These are phyloP conservation scores for Montipora sp. DNA, from an alignment of 64 coral and sea anemone genomes.

Conservation along the genomic window DNA sequence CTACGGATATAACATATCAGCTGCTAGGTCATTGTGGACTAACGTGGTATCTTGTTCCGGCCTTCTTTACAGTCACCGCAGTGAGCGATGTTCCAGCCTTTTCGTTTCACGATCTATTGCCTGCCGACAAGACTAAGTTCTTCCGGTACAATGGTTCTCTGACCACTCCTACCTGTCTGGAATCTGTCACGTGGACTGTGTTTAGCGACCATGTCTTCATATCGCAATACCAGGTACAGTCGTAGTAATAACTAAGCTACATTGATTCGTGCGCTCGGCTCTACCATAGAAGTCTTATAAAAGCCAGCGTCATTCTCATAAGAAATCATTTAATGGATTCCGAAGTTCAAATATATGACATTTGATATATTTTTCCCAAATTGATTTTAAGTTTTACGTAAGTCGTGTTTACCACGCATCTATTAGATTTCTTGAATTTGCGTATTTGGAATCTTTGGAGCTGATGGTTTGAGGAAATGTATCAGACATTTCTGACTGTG, in stretches of 20 bases:
- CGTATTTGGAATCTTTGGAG: background rate
- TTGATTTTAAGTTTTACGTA: too few species aligned
- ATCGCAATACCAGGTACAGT: constrained; percentile 65
- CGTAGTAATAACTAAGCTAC: background rate
- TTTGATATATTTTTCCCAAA: too few species aligned
- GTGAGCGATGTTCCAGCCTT: constrained; percentile 7
- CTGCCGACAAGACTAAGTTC: constrained; percentile 48
- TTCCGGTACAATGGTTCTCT: constrained; percentile 80
- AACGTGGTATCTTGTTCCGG: background rate
- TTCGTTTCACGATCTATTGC: constrained; percentile 27
- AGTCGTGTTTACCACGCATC: too few species aligned
- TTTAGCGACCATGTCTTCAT: constrained; percentile 43
- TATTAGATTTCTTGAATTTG: too few species aligned
- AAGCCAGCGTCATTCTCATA: too few species aligned
- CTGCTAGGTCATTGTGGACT: too few species aligned
- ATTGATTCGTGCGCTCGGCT: too few species aligned
- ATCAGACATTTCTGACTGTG: background rate
- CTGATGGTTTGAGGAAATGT: background rate
- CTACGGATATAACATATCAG: too few species aligned
- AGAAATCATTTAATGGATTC: too few species aligned
- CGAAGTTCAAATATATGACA: too few species aligned
- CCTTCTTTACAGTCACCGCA: background rate
- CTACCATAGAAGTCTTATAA: too few species aligned
- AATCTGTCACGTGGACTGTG: constrained; percentile 82
- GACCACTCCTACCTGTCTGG: constrained; percentile 68